Base-by-base conservation (phyloP, 1,140 invertebrate species). In the Nebria ingens region DNA sequence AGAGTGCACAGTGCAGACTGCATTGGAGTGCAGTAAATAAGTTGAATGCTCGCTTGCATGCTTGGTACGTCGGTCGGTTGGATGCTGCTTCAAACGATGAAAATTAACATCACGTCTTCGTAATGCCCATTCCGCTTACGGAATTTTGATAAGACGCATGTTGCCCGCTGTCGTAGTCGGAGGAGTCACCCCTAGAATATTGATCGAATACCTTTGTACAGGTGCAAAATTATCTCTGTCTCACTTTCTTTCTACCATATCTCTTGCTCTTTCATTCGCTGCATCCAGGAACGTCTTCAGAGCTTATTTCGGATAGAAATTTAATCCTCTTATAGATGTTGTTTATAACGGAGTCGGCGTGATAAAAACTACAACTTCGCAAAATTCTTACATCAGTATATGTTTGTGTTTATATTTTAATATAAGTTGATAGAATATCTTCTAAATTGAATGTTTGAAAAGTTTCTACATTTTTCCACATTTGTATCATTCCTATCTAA, bases 171-270 rank as follows among this genome's bases (percentile, higher is more conserved):
- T 6, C 40, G 40, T 17, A 9, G 40, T 12, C 40, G 9, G 40
- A 17, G 9, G 40, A 45, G 6, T 45, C 40, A 17, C 9, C 25
- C 6, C 6, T 34, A n/a, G 40, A 45, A 45, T 45, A 45, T 45
- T 45, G 40, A 45, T 45, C 40, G 40, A 45, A 45, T 45, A 45
- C 40, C 40, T 45, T 45, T 45, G 17, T 45, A 45, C 40, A 45
- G 40, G 40, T 45, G 40, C 40, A 11, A 45, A 45, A 45, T 29
- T 29, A n/a, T n/a, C n/a, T n/a, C n/a, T n/a, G n/a, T n/a, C n/a
- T n/a, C 25, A 29, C 25, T 13, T 29, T 29, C 4, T 13, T 4
- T 13, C 25, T 13, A 13, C 25, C 25, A 29, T 29, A 29, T 29
- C 25, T 29, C 25, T 29, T 6, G 13, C 13, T 6, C 25, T 29